phyloP scores from a whole-genome alignment of 2,797 vertebrate species.

The Dromococcyx pavoninus region DNA sequence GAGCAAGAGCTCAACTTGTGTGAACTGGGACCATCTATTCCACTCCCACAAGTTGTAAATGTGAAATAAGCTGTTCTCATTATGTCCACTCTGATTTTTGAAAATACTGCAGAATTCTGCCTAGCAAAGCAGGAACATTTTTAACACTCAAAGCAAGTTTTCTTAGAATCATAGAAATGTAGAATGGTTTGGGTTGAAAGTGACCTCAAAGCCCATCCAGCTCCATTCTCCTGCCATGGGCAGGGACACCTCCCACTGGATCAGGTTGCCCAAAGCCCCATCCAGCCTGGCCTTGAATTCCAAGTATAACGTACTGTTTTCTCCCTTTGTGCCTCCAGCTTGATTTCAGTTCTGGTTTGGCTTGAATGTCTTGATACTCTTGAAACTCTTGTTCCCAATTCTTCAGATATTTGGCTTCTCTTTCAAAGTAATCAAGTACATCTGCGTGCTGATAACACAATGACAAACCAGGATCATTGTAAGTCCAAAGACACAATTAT shows the following conservation, averaged over 20 bases:
- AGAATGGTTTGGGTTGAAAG: too few relatives aligned
- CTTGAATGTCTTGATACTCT: conserved; percentile 61
- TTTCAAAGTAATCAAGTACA: conserved; percentile 82
- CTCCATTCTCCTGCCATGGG: too few relatives aligned
- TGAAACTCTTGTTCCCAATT: conserved; percentile 69
- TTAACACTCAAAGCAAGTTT: neutral
- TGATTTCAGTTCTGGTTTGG: conserved; percentile 64
- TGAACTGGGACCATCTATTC: neutral
- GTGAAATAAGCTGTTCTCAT: neutral
- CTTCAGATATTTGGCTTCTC: conserved; percentile 81
- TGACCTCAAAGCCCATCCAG: too few relatives aligned
- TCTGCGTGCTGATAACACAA: conserved; percentile 72
- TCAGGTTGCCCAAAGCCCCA: too few relatives aligned
- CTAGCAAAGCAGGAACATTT: neutral
- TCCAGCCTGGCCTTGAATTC: neutral
- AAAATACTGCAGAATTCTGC: neutral
- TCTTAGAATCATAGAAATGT: neutral
- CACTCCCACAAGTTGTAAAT: neutral
- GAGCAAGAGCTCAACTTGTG: neutral
- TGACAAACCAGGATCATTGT: neutral
- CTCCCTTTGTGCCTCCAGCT: conserved; percentile 67
- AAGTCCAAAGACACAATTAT: neutral
- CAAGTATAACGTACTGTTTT: conserved; percentile 67
- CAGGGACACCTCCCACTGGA: too few relatives aligned
- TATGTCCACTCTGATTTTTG: neutral